A percentile compares a stretch with the other conserved stretches of the same genome.
Evolutionary conservation across 2,888 invertebrate species (phyloP).

Genomic region (Erebia ligea): DNA sequence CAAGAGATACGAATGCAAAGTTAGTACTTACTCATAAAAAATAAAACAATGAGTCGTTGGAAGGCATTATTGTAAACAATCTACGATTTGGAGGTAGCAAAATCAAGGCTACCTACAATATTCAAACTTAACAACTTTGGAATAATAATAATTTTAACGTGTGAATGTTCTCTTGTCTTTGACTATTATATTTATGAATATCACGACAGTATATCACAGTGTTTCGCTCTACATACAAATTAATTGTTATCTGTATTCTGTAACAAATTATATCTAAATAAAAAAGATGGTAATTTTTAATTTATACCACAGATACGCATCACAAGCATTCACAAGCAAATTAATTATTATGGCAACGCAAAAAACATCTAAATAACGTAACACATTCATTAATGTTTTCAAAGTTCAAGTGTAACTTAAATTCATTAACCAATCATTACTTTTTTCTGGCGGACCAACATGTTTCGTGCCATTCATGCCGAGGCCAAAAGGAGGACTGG

Average conservation of each 20-base stretch:
- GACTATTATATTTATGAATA: neutral
- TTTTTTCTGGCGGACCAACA: slow-evolving; percentile 37
- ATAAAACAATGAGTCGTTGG: neutral
- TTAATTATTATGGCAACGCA: slow-evolving; percentile 24
- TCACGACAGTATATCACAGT: neutral
- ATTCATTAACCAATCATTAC: slow-evolving; percentile 38
- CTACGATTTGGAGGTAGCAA: neutral
- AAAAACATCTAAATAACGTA: neutral
- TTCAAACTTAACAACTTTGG: neutral
- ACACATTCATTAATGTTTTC: neutral
- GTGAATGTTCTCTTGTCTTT: neutral
- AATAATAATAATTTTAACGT: neutral
- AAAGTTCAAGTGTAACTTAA: slow-evolving; percentile 29
- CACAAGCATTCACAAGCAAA: neutral
- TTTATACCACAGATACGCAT: slow-evolving; percentile 13
- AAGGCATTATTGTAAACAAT: neutral
- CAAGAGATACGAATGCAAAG: neutral
- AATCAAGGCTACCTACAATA: neutral
- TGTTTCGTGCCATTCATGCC: slow-evolving; percentile 70
- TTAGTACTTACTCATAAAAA: neutral
- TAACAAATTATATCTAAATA: too few relatives aligned
- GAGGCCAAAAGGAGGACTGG: slow-evolving; percentile 66
- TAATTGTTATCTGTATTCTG: neutral
- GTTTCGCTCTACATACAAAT: neutral
- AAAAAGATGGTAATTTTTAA: neutral